Conservation (phyloP, 35 echinoderm and acorn worm species). For the Stichopus chloronotus region DNA sequence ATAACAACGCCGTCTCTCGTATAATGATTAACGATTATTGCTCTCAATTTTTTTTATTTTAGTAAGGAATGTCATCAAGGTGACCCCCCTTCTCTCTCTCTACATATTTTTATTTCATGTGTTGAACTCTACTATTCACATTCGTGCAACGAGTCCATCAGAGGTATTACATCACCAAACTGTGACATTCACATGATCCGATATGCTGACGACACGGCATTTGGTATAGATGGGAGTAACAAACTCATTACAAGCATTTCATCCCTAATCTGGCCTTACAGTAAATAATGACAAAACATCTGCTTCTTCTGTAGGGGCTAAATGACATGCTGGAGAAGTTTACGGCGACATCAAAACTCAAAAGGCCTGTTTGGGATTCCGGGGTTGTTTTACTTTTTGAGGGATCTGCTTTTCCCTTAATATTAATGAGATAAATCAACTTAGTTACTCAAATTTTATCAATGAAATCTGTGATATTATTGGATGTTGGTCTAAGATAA, state of each 20-base stretch:
- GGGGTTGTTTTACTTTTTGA: not conserved
- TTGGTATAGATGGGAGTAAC: conserved; percentile 1
- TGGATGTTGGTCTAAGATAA: not conserved
- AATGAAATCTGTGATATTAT: not conserved
- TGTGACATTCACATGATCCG: not conserved
- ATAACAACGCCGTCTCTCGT: not conserved
- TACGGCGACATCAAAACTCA: too few relatives aligned
- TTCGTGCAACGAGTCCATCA: not conserved
- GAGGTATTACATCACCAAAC: conserved; percentile 1
- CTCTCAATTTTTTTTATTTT: not conserved
- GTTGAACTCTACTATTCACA: conserved; percentile 7
- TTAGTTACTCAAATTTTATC: not conserved
- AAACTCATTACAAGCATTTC: conserved; percentile 4
- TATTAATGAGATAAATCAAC: not conserved
- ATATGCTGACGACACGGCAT: conserved; percentile 26
- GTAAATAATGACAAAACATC: not conserved
- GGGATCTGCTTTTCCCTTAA: not conserved
- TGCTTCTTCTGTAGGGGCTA: not conserved
- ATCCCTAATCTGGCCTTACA: not conserved
- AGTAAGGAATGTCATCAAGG: not conserved
- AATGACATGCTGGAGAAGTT: not conserved
- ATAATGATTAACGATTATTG: not conserved
- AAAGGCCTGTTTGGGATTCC: too few relatives aligned
- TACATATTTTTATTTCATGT: conserved; percentile 32
- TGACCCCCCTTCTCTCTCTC: not conserved